These are phyloP conservation scores for Tuta absoluta DNA, from an alignment of 2,888 invertebrate genomes.

Conservation along the genomic window DNA sequence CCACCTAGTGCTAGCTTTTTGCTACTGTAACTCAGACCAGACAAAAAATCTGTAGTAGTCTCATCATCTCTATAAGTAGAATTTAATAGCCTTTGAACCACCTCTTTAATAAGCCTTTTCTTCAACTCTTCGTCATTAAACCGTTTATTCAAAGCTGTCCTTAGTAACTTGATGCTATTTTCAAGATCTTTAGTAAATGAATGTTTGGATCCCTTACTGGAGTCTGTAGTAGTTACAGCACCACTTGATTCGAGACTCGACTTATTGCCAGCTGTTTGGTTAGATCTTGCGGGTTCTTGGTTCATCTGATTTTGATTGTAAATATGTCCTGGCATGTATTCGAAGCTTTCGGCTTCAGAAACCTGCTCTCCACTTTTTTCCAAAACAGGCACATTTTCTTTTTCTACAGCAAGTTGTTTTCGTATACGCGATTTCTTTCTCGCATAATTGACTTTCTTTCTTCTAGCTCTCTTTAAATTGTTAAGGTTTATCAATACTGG, in stretches of 20 bases:
- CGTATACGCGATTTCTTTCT: conserved; percentile 49
- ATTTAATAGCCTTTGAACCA: conserved; percentile 82
- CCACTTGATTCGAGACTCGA: conserved; percentile 74
- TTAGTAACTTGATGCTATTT: conserved; percentile 81
- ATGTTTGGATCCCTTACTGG: conserved; percentile 65
- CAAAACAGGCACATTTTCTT: conserved; percentile 47
- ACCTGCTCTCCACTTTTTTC: conserved; percentile 65
- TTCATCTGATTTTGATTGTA: conserved; percentile 77
- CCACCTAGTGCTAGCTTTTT: conserved; percentile 50
- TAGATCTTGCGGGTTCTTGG: conserved; percentile 43
- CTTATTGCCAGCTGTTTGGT: conserved; percentile 60
- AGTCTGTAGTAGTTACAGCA: conserved; percentile 59
- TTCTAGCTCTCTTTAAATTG: conserved; percentile 56
- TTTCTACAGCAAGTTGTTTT: conserved; percentile 42
- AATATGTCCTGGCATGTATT: conserved; percentile 82
- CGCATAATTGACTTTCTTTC: conserved; percentile 50
- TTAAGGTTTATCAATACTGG: conserved; percentile 67
- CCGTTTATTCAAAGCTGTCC: conserved; percentile 80
- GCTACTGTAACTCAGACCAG: conserved; percentile 65
- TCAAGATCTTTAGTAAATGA: conserved; percentile 83
- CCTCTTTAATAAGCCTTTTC: conserved; percentile 83
- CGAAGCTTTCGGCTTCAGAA: conserved; percentile 85
- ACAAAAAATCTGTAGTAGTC: conserved; percentile 72
- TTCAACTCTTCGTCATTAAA: conserved; percentile 82
- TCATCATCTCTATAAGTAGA: conserved; percentile 82